phyloP scores from a whole-genome alignment of 2,797 vertebrate species.

The Chelon auratus region DNA sequence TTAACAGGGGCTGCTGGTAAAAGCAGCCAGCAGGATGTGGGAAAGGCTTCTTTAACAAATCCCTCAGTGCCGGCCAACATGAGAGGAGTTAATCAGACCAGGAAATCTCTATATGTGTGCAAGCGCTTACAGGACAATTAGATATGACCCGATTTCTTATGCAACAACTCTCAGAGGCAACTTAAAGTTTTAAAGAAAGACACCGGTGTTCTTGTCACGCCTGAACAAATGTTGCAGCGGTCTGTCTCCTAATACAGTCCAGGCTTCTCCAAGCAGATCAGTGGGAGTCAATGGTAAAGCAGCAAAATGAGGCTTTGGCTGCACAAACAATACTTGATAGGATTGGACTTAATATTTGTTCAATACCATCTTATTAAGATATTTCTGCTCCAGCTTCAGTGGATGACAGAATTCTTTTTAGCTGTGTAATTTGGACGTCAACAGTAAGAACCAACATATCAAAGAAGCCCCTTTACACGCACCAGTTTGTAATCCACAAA shows the following conservation, averaged over 20 bases:
- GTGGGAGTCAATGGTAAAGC: background rate
- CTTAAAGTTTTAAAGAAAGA: background rate
- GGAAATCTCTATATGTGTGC: background rate
- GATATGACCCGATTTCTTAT: background rate
- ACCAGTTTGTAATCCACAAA: background rate
- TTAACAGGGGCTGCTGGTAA: conserved; percentile 36
- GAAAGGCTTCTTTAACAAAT: conserved; percentile 20
- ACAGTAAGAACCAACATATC: background rate
- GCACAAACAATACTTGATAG: background rate
- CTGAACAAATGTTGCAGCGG: background rate
- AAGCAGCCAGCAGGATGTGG: conserved; percentile 25
- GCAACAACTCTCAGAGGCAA: background rate
- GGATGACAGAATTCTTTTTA: background rate
- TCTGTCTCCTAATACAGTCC: background rate
- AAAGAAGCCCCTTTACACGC: background rate
- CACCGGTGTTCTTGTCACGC: too few relatives aligned
- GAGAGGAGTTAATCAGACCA: conserved; percentile 18
- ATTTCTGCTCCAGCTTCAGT: background rate
- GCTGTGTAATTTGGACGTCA: background rate
- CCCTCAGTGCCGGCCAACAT: conserved; percentile 2
- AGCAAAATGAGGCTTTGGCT: background rate
- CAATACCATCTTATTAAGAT: too few relatives aligned
- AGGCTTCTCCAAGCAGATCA: background rate
- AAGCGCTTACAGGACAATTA: background rate
- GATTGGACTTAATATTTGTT: background rate